Conservation (phyloP, 2,113 vertebrate genomes). For the Parotia lawesii region DNA sequence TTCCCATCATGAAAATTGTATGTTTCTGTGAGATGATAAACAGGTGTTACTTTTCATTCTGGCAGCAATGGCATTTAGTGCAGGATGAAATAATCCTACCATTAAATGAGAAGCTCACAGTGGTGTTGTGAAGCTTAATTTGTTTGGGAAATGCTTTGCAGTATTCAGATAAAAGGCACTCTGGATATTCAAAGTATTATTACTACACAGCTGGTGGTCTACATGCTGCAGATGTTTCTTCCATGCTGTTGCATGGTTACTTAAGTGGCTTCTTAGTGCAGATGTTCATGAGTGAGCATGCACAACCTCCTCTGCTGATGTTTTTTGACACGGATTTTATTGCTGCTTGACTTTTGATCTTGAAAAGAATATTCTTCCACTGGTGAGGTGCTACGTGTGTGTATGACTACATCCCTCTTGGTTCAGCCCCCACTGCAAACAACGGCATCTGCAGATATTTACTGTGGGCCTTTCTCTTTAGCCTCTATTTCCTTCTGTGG, state of each 20-base stretch:
- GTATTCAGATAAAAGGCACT: conserved; percentile 61
- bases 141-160: conserved; percentile 62
- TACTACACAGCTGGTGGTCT: conserved; percentile 38
- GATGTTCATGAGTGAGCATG: conserved; percentile 34
- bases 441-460: conserved; percentile 59
- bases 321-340: conserved; percentile 60
- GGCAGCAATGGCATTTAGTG: neutral
- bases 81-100: conserved; percentile 52
- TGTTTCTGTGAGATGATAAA: conserved; percentile 20
- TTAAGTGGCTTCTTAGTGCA: conserved; percentile 36
- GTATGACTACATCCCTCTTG: conserved; percentile 19
- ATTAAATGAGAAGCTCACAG: conserved; percentile 47
- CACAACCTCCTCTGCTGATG: neutral
- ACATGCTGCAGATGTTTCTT: conserved; percentile 30
- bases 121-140: conserved; percentile 57
- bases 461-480: conserved; percentile 57
- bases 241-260: conserved; percentile 48
- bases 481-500: conserved; percentile 63
- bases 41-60: conserved; percentile 60
- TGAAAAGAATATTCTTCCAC: conserved; percentile 20
- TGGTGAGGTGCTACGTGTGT: conserved; percentile 24
- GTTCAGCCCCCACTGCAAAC: conserved; percentile 8
- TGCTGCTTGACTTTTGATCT: conserved; percentile 68
- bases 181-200: conserved; percentile 53
- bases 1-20: neutral